phyloP scores from a whole-genome alignment of 2,113 vertebrate genomes.

The Halichoeres trimaculatus region DNA sequence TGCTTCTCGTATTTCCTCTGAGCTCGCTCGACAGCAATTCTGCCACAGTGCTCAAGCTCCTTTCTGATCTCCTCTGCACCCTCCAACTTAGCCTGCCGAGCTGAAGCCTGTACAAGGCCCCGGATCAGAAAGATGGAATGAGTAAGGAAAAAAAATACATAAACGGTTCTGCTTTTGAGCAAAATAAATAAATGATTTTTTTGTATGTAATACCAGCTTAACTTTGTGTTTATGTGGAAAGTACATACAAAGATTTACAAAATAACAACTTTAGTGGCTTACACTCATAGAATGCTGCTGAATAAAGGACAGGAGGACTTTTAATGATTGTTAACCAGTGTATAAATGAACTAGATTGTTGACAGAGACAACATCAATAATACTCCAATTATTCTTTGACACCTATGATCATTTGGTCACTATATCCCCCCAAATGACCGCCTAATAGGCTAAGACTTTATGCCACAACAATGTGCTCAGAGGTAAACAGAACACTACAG shows the following conservation, averaged over 20 bases:
- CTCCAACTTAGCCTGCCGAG: slow-evolving; percentile 86
- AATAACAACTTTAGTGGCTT: slow-evolving; percentile 1
- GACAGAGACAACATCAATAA: neutral
- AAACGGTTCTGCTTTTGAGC: slow-evolving; percentile 16
- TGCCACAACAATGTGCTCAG: neutral
- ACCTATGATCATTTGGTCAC: neutral
- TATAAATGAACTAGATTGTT: neutral
- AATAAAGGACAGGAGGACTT: neutral
- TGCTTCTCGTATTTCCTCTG: slow-evolving; percentile 85
- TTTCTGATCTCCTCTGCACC: slow-evolving; percentile 81
- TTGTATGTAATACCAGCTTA: neutral
- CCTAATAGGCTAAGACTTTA: neutral
- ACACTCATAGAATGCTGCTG: neutral
- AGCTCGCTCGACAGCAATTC: slow-evolving; percentile 83
- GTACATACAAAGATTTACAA: neutral
- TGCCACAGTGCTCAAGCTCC: slow-evolving; percentile 83
- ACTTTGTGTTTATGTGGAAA: neutral
- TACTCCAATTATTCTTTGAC: neutral
- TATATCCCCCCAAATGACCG: neutral
- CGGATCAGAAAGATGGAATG: slow-evolving; percentile 41
- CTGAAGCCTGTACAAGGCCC: slow-evolving; percentile 83
- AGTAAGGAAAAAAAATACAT: slow-evolving; percentile 13
- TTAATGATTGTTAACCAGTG: neutral
- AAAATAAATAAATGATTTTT: neutral
- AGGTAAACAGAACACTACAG: neutral